Evolutionary conservation across 2,888 invertebrate species (phyloP), one percentile per base, ranked within the genome.

Genomic region (Thalpophila matura): DNA sequence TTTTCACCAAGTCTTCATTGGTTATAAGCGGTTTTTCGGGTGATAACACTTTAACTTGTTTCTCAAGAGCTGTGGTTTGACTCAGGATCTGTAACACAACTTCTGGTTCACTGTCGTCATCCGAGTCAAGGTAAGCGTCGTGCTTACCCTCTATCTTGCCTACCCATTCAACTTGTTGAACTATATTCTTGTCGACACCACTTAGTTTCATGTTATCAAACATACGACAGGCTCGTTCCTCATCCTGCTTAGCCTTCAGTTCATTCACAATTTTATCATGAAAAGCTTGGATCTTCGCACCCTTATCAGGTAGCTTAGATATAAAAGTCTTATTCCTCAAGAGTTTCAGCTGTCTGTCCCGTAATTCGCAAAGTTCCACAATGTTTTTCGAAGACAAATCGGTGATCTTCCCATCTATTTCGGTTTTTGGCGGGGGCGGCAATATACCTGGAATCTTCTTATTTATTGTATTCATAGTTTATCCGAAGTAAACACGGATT

Each of bases 91-190:
- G 95, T 58, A 96, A 77, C 0, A 96, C 95, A 88, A 96, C 95
- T 76, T 94, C 95, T 10, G 95, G 95, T 22, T 95, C 95, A 80
- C 96, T 96, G 46, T 96, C 96, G 68, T 96, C 96, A 81, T 96
- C 96, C 1, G 96, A 91, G 82, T 95, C 95, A 16, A 95, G 82
- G 63, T 91, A 90, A 10, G 66, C 77, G n/a, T 88, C 80, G 4
- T 76, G 76, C 40, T 84, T 81, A 18, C 80, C 83, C 14, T 90
- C 83, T 16, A 93, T 86, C 76, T 93, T 94, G 27, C 95, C 95
- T 18, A 94, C 93, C 96, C 96, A 96, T 91, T 96, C 96, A 1
- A 96, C 83, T 81, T 95, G 89, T 82, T 95, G 95, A 57, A 96
- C 89, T 4, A 91, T 85, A 43, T 91, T 85, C 78, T 94, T 95